These are phyloP conservation scores for Oenanthe oenanthe DNA, from an alignment of 2,113 vertebrate genomes.

Conservation along the genomic window DNA sequence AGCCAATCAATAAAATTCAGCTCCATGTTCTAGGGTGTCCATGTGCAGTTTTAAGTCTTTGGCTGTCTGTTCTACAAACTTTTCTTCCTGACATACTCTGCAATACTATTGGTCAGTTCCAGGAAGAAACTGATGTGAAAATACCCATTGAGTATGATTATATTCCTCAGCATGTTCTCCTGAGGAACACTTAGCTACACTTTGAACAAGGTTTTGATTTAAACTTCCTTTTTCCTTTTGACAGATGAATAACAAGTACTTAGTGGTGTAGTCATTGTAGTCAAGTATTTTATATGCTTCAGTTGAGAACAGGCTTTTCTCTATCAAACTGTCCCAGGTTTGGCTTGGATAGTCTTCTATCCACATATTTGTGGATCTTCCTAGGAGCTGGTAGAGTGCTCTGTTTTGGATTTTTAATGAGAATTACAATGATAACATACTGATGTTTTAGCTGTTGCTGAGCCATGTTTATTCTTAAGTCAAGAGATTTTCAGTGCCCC, in stretches of 20 bases:
- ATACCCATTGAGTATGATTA: background rate
- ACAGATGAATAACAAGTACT: background rate
- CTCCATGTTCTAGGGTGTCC: background rate
- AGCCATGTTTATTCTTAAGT: background rate
- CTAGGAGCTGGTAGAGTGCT: background rate
- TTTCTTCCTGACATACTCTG: background rate
- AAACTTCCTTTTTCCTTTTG: background rate
- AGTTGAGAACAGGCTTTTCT: background rate
- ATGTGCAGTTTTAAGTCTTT: background rate
- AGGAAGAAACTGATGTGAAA: background rate
- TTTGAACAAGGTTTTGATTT: background rate
- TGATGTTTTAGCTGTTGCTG: background rate
- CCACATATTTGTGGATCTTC: no score
- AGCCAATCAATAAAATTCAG: background rate
- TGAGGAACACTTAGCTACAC: background rate
- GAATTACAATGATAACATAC: background rate
- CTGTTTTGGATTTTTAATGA: background rate
- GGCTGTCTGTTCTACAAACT: fast-evolving
- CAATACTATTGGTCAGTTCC: background rate
- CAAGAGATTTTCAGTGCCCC: background rate
- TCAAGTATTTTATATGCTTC: background rate
- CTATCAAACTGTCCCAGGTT: background rate
- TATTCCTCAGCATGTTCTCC: background rate
- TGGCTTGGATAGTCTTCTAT: background rate
- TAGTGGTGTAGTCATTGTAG: background rate